Evolutionary conservation across 2,797 vertebrate genomes (phyloP), one percentile per base, ranked within the genome.

Genomic region (Amblyraja radiata): DNA sequence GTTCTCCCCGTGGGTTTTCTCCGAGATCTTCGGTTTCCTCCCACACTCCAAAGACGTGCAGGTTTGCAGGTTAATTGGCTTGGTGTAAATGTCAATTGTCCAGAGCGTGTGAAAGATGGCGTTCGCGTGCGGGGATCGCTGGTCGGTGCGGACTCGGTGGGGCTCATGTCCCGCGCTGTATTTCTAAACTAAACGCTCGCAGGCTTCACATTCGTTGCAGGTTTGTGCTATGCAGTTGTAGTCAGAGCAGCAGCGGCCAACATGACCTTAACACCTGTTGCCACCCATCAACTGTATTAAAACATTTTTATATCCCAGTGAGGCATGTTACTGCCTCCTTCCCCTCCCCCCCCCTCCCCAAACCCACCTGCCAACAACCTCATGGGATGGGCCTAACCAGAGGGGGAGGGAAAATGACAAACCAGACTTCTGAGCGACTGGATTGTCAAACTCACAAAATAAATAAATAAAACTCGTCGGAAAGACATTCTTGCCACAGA

Each of bases 251-350:
- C 93, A 18, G 78, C 84, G 79, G n/a, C 94, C 94, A 93, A 93
- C 93, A 93, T 95, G 95, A 96, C 95, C 95, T 95, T 94, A 94
- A 95, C 96, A 96, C 95, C 96, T 96, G 95, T 96, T 95, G 95
- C 96, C 94, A 96, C 94, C 96, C 95, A 95, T 96, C 95, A 95
- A 94, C 94, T 93, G 94, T 95, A 96, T 95, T 94, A 96, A 96
- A 97, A 97, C 95, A 96, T 96, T 97, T 97, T 97, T 96, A 97
- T 96, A 96, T 95, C 73, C 94, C 95, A 94, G 93, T 90, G 4
- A 93, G 94, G 93, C 94, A 79, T 94, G 94, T 95, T 95, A 94
- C 93, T 76, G 93, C 94, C 94, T 93, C 93, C 94, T 93, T 86
- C 39, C 94, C 93, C 94, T 93, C 83, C 91, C 71, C 71, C 46